Base-by-base conservation (phyloP, 2,113 vertebrate genomes). In the Meleagris gallopavo region DNA sequence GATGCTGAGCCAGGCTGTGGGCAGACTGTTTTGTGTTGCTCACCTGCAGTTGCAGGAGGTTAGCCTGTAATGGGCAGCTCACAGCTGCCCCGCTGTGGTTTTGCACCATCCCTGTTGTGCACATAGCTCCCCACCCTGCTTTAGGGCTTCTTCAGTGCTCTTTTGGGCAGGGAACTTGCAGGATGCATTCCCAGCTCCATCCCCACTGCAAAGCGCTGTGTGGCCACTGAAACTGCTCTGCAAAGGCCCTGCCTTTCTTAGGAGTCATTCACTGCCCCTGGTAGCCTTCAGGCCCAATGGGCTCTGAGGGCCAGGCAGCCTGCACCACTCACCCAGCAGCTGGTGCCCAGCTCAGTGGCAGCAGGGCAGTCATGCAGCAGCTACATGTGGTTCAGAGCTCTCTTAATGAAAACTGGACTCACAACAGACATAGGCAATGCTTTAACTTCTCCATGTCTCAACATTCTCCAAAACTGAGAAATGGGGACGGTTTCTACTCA, bases 391-490 rank as follows among this genome's bases (percentile, higher is more conserved):
- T 54, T 83, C 52, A 22, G 36, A 80, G 46, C 32, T 66, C 65
- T 25, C 3, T 41, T 32, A 9, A 22, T 36, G 60, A 48, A 46
- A 64, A 34, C 41, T 50, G 92, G 76, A 60, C 79, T 89, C 88
- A 38, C 29, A 10, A n/a, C 38, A 58, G 58, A 17, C 10, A 1
- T 74, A 86, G 76, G 72, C 88, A 67, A 11, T 43, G 50, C 75
- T 90, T 88, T 90, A 36, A 74, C 83, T 88, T 86, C 32, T 46
- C 72, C 41, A 52, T 36, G 58, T 75, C 84, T 87, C 82, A 89
- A 61, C 85, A 74, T 64, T 73, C 82, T 82, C 41, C 45, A 72
- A 76, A 91, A 82, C 11, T 58, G 85, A 89, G 82, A 93, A 95
- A 25, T 73, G 46, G 83, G 81, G 73, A 74, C 67, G 65, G 80